Evolutionary conservation across 2,888 invertebrate genomes (phyloP).

Genomic region (Oligia fasciuncula): DNA sequence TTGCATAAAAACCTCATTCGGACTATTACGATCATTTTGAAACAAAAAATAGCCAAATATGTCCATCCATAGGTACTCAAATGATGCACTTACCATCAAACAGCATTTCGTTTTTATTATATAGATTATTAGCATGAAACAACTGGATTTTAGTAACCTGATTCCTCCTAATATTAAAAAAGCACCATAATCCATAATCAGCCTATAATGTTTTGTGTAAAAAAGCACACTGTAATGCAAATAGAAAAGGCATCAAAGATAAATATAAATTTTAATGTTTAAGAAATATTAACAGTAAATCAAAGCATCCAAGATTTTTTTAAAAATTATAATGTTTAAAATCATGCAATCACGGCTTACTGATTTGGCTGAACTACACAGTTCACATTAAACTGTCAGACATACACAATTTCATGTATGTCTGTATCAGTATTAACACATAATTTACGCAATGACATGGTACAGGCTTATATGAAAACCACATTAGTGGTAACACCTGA

Average conservation of each 20-base stretch:
- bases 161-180: background rate
- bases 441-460: constrained; percentile 49
- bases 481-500: constrained; percentile 30
- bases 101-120: background rate
- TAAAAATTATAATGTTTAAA: background rate
- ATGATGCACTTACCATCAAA: background rate
- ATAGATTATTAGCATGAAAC: background rate
- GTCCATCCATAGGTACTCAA: background rate
- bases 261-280: background rate
- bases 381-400: constrained; percentile 30
- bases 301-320: background rate
- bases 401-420: constrained; percentile 38
- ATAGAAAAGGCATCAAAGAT: background rate
- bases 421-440: constrained; percentile 40
- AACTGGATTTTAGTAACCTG: background rate
- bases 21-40: background rate
- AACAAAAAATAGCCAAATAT: background rate
- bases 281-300: background rate
- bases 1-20: background rate
- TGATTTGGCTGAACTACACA: constrained; percentile 32
- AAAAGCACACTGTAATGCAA: background rate
- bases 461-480: constrained; percentile 44
- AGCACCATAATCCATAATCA: no score
- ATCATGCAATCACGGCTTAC: background rate
- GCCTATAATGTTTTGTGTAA: no score